These are phyloP conservation scores for Ptychoptera albimana DNA, from an alignment of 2,888 invertebrate genomes.

Conservation along the genomic window DNA sequence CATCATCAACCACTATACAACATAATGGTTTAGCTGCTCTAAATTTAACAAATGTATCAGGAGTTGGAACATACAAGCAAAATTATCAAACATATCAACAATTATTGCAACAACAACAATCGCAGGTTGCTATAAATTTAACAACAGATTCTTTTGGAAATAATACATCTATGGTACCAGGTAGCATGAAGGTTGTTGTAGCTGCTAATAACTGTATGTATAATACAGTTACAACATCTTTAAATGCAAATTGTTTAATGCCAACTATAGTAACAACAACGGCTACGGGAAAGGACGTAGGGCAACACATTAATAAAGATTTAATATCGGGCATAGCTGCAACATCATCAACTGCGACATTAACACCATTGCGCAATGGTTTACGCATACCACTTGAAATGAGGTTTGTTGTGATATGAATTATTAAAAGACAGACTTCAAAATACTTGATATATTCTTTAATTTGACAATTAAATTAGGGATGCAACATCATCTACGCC, in stretches of 20 bases:
- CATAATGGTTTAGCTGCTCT: neutral
- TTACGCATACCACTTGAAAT: constrained; percentile 1
- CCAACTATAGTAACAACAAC: too few relatives aligned
- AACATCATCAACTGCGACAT: neutral
- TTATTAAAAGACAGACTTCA: too few relatives aligned
- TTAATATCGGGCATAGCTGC: too few relatives aligned
- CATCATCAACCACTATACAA: neutral
- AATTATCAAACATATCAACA: constrained; percentile 3
- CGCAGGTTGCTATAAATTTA: constrained; percentile 7
- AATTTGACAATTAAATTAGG: too few relatives aligned
- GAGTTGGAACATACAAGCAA: constrained; percentile 4
- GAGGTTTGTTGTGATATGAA: neutral
- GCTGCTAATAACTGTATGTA: neutral
- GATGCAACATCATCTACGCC: neutral
- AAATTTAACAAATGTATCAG: constrained; percentile 4
- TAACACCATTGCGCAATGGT: neutral
- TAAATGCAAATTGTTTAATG: neutral
- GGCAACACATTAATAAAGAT: too few relatives aligned
- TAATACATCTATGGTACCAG: neutral
- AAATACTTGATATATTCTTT: too few relatives aligned
- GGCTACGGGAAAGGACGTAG: too few relatives aligned
- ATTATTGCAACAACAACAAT: constrained; percentile 5
- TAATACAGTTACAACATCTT: constrained; percentile 3
- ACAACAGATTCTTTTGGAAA: neutral
- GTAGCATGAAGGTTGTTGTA: neutral